Conservation (phyloP, 2,797 vertebrate species). For the Holocentrus rufus region DNA sequence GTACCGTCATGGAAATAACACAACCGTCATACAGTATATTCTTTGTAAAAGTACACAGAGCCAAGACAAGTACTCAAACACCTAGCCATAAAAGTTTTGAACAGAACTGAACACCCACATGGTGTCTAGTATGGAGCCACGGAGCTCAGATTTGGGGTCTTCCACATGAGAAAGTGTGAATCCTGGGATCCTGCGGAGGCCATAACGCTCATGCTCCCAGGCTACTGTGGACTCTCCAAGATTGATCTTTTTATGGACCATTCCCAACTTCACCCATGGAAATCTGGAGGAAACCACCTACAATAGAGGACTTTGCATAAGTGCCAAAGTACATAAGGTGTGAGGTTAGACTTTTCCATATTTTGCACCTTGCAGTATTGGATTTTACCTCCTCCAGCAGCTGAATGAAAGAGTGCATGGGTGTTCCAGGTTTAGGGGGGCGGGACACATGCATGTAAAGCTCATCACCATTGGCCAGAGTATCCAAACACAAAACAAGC, state of each 20-base stretch:
- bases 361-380: neutral
- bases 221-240: constrained; percentile 80
- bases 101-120: constrained; percentile 56
- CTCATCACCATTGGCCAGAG: constrained; percentile 80
- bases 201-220: constrained; percentile 87
- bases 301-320: neutral
- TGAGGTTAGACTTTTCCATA: neutral
- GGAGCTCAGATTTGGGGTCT: constrained; percentile 76
- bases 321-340: neutral
- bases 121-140: constrained; percentile 83
- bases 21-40: neutral
- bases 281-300: constrained; percentile 83
- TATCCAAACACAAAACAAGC: constrained; percentile 85
- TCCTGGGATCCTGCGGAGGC: constrained; percentile 80
- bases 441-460: constrained; percentile 84
- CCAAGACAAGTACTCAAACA: neutral
- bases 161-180: constrained; percentile 85
- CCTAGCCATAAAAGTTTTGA: neutral
- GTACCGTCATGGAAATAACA: constrained; percentile 2
- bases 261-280: constrained; percentile 78
- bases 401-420: constrained; percentile 77
- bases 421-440: constrained; percentile 77
- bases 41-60: neutral
- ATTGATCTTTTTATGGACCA: constrained; percentile 87
- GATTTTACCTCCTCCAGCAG: constrained; percentile 79